Evolutionary conservation across 2,888 invertebrate species (phyloP), one percentile per base, ranked within the genome.

Genomic region (Physocephala rufipes): DNA sequence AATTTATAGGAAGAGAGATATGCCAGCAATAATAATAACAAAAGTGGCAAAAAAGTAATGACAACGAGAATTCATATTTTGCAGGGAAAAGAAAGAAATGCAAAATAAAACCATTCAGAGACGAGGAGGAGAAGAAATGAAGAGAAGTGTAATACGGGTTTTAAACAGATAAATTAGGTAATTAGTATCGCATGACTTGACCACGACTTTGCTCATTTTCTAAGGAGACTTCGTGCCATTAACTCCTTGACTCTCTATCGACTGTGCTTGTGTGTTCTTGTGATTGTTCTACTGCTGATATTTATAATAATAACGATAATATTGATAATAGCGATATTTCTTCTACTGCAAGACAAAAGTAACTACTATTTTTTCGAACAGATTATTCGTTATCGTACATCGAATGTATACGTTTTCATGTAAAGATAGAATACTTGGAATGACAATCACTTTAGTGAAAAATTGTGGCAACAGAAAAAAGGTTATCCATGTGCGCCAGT

Each of bases 401-500:
- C n/a, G n/a, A n/a, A n/a, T n/a, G n/a, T n/a, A n/a, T n/a, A n/a
- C n/a, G n/a, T n/a, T n/a, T n/a, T n/a, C n/a, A n/a, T n/a, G n/a
- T n/a, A 24, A 58, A 61, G 62, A 67, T 62, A 68, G 49, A 36
- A 36, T 36, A 9, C 36, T 51, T 51, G 68, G 36, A 59, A 67
- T 67, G 61, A 67, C 51, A 68, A 62, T 68, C 62, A 62, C 62
- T 68, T 36, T 49, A 43, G 61, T 62, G 62, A 28, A 30, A 36
- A 58, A 67, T 67, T 67, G 59, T 67, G 58, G 67, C 59, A 21
- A 19, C n/a, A 16, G 30, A 51, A 61, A 51, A 68, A 62, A 51
- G 62, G 61, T 68, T 62, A 62, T 62, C 61, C 68, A 62, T 68
- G 61, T 61, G 68, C 62, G 61, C 61, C 68, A 68, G 61, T 68